Percentiles rank a stretch among this genome's conserved stretches.
phyloP scores from a whole-genome alignment of 2,797 vertebrate genomes.

The Enteromius trimaculatus region DNA sequence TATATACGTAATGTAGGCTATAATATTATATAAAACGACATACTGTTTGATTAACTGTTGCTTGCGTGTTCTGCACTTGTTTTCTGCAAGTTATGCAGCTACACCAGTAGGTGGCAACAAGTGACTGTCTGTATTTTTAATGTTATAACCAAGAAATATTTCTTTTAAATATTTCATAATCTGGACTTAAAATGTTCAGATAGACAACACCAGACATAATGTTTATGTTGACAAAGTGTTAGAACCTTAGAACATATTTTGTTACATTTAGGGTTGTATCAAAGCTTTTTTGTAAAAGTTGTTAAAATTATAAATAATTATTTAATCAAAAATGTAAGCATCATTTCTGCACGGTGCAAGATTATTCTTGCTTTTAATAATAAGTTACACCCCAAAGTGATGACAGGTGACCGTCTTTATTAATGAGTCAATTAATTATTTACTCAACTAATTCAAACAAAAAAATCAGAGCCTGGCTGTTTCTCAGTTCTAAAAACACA shows the following conservation, averaged over 20 bases:
- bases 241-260: background rate
- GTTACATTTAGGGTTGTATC: background rate
- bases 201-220: background rate
- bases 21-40: background rate
- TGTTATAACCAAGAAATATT: background rate
- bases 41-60: background rate
- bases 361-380: slow-evolving; percentile 22
- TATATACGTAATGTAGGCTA: background rate
- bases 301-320: background rate
- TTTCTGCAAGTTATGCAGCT: background rate
- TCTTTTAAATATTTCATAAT: background rate
- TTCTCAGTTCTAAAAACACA: background rate
- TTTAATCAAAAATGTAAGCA: background rate
- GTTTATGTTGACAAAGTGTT: background rate
- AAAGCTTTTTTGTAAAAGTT: background rate
- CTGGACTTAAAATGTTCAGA: background rate
- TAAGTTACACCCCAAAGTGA: background rate
- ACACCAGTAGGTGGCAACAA: background rate
- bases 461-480: background rate
- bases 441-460: background rate
- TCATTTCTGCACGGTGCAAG: slow-evolving; percentile 2
- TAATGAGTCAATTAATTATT: background rate
- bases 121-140: background rate
- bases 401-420: background rate
- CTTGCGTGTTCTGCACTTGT: background rate